These are phyloP conservation scores for Etheostoma nigrum DNA, from an alignment of 2,797 vertebrate species.

Conservation along the genomic window DNA sequence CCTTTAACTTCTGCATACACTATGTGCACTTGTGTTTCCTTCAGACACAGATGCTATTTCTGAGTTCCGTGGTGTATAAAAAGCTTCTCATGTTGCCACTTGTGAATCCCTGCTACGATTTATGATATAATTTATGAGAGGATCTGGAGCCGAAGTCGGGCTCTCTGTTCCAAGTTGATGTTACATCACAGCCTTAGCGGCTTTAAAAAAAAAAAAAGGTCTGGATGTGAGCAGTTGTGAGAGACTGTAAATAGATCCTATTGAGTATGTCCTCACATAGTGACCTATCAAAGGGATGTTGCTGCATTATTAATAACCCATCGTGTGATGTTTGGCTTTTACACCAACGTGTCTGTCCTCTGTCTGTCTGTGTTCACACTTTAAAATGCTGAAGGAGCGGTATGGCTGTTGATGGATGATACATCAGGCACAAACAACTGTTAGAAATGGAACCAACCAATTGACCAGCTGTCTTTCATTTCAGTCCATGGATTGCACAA, in stretches of 20 bases:
- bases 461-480: conserved; percentile 19
- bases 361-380: conserved; percentile 20
- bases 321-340: conserved; percentile 15
- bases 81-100: conserved; percentile 7
- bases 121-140: conserved; percentile 34
- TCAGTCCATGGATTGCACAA: not conserved
- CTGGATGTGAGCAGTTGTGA: conserved; percentile 3
- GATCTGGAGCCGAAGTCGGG: conserved; percentile 20
- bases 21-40: not conserved
- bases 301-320: conserved; percentile 43
- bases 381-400: not conserved
- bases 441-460: conserved; percentile 12
- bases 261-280: conserved; percentile 15
- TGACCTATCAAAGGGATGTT: conserved; percentile 12
- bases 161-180: not conserved
- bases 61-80: not conserved
- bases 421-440: conserved; percentile 21
- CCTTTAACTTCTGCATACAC: not conserved
- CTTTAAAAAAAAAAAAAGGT: conserved; percentile 17
- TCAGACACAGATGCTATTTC: not conserved
- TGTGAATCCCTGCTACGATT: conserved; percentile 11
- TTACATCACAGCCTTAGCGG: conserved; percentile 29
- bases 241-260: conserved; percentile 37
- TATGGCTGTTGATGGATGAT: conserved; percentile 14
- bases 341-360: not conserved